Evolutionary conservation across 2,797 vertebrate genomes (phyloP), one percentile per base, ranked within the genome.

Genomic region (Mastacembelus armatus): DNA sequence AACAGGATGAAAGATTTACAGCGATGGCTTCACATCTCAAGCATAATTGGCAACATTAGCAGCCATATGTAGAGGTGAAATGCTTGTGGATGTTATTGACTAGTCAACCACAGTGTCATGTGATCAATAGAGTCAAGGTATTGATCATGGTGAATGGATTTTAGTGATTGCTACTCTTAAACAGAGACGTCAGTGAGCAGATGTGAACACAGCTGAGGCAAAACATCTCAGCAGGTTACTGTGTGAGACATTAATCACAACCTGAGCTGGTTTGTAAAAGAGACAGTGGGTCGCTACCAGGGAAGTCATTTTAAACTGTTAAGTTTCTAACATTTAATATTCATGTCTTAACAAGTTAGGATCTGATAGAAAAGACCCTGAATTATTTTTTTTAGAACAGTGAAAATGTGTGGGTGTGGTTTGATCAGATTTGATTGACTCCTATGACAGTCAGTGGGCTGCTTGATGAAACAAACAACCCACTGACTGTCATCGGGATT

Each of bases 71-170:
- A 9, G 42, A 67, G 63, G 59, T 52, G 71, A 61, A 36, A 40
- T 74, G 61, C 69, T 77, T 19, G 51, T 33, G n/a, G 66, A 59
- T 35, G 56, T 66, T 77, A 74, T 65, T 59, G 77, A 68, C 70
- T 47, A 2, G n/a, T 77, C 42, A 18, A 56, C 70, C 74, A 75
- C 21, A 1, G 22, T 58, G 66, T 75, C 61, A 55, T 19, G 27
- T 48, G 60, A 78, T 84, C 80, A 18, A 80, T 77, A 26, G 32
- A 40, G 30, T 49, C 38, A 57, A 27, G 26, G 27, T 47, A 82
- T 78, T 40, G 80, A 82, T 81, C 22, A 24, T 3, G 1, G 50
- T 7, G 62, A 39, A 77, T 76, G 30, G 64, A 78, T 88, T n/a
- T 75, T 66, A 66, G 48, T 44, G 67, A 82, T 71, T 19, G 66